phyloP scores from a whole-genome alignment of 2,797 vertebrate genomes.

The Smutsia temminckii region DNA sequence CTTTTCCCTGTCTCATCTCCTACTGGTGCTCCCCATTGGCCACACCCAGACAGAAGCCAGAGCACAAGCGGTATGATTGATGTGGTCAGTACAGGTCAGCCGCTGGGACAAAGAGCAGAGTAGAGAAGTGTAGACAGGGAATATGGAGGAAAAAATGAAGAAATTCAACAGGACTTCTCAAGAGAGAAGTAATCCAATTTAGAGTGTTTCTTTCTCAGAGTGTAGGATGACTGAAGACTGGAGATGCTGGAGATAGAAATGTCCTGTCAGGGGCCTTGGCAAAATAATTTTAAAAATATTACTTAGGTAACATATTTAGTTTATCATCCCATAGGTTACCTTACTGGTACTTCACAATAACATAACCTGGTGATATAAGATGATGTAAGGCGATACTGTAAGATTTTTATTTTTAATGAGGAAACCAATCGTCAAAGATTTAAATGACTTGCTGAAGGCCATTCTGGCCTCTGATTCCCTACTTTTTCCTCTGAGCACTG shows the following conservation, averaged over 20 bases:
- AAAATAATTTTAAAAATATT: neutral
- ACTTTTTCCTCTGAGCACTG: neutral
- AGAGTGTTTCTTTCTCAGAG: neutral
- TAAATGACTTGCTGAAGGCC: neutral
- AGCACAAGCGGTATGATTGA: neutral
- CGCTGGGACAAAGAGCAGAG: neutral
- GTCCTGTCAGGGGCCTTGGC: neutral
- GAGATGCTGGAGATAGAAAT: neutral
- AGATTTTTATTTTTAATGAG: neutral
- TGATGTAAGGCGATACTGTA: neutral
- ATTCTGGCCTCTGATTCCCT: neutral
- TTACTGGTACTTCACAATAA: neutral
- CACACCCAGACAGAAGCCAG: neutral
- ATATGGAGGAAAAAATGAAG: neutral
- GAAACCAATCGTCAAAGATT: neutral
- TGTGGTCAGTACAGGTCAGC: neutral
- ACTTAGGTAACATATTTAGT: neutral
- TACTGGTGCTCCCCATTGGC: neutral
- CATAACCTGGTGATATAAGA: neutral
- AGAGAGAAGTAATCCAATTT: neutral
- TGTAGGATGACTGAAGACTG: neutral
- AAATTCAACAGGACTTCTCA: neutral
- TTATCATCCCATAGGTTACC: neutral
- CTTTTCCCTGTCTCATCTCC: neutral
- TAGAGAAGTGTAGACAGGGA: neutral